Evolutionary conservation across 2,113 vertebrate species (phyloP).

Genomic region (Mungos mungo): DNA sequence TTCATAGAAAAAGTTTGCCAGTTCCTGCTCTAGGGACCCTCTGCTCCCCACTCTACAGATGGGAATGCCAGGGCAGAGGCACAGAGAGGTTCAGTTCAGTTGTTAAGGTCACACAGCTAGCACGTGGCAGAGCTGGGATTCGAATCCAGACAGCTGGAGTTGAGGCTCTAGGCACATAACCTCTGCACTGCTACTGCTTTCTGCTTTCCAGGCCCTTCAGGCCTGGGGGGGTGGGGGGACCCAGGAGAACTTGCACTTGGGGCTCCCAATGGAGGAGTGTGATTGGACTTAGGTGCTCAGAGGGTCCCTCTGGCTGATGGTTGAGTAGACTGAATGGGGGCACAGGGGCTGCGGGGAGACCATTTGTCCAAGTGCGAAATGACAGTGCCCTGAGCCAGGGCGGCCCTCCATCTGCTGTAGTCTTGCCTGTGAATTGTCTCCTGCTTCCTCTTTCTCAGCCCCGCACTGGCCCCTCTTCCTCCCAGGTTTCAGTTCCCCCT

Average conservation of each 20-base stretch:
- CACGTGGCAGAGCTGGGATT: background rate
- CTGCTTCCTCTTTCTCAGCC: conserved; percentile 6
- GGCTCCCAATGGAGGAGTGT: background rate
- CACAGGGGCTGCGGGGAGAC: background rate
- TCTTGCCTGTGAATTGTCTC: background rate
- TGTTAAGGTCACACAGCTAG: background rate
- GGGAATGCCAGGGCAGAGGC: background rate
- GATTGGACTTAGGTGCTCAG: background rate
- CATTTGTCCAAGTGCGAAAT: background rate
- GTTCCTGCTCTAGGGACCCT: background rate
- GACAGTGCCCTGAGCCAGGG: background rate
- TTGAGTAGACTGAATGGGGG: background rate
- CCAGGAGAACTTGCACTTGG: background rate
- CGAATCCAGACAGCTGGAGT: background rate
- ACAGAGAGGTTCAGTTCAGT: background rate
- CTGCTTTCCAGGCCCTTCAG: background rate
- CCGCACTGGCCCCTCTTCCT: background rate
- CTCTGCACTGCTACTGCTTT: background rate
- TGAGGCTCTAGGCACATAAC: background rate
- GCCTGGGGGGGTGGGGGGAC: background rate
- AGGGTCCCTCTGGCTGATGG: background rate
- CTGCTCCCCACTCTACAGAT: background rate
- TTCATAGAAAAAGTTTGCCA: background rate
- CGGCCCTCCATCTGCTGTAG: background rate
- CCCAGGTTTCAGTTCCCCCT: background rate